A percentile compares a stretch with the other conserved stretches of the same genome.
These are phyloP conservation scores for Triops longicaudatus DNA, from an alignment of 1,140 invertebrate species.

Conservation along the genomic window DNA sequence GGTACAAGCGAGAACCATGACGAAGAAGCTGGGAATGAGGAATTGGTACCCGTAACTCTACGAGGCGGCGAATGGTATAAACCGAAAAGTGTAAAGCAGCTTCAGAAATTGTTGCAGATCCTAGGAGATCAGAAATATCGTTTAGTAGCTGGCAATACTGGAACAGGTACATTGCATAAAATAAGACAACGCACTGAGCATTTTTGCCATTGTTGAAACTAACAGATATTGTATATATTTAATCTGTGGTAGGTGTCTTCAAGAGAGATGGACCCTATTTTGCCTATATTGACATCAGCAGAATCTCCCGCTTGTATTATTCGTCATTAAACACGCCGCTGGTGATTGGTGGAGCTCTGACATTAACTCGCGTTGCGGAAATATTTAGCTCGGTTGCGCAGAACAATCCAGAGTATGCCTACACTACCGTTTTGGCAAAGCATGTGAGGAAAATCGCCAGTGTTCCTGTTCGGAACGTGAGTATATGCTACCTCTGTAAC, in stretches of 20 bases:
- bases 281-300: conserved; percentile 38
- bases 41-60: not conserved
- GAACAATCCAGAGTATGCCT: conserved; percentile 32
- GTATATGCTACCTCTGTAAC: conserved; percentile 19
- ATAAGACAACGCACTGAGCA: not conserved
- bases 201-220: not conserved
- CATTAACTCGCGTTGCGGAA: conserved; percentile 31
- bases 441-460: conserved; percentile 37
- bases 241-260: conserved; percentile 38
- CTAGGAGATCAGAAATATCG: conserved; percentile 43
- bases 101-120: conserved; percentile 43
- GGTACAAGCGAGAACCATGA: not conserved
- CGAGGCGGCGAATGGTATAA: conserved; percentile 30
- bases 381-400: conserved; percentile 30
- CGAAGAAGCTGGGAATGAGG: conserved; percentile 19
- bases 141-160: conserved; percentile 58
- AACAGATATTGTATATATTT: not conserved
- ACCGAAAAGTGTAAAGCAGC: conserved; percentile 18
- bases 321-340: conserved; percentile 18
- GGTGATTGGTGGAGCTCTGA: conserved; percentile 32
- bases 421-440: conserved; percentile 33
- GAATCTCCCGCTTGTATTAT: conserved; percentile 35
- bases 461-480: conserved; percentile 37
- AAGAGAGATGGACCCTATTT: conserved; percentile 39
- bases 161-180: conserved; percentile 46